Percentiles rank a stretch among this genome's conserved stretches.
phyloP scores from a whole-genome alignment of 2,888 invertebrate species.

The Megamerina dolium region DNA sequence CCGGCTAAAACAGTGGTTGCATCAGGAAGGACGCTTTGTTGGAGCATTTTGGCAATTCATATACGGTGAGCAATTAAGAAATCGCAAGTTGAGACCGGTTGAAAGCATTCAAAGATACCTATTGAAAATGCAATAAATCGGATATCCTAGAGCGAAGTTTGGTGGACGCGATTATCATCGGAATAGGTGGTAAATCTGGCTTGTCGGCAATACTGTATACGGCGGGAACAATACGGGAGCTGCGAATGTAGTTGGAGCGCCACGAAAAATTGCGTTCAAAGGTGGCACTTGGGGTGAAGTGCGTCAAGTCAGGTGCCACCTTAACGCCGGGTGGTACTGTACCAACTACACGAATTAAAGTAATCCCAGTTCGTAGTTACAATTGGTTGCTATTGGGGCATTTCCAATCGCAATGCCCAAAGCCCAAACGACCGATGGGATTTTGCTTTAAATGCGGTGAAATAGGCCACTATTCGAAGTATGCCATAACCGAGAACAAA shows the following conservation, averaged over 20 bases:
- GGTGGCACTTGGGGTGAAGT: background rate
- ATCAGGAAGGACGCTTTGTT: no score
- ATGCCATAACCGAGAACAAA: no score
- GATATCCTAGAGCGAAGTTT: background rate
- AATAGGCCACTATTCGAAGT: constrained; percentile 5
- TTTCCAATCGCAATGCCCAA: background rate
- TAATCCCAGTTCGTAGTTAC: constrained; percentile 1
- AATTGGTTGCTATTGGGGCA: constrained; percentile 7
- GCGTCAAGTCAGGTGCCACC: background rate
- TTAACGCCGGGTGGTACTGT: no score
- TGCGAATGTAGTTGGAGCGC: background rate
- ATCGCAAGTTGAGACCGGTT: no score
- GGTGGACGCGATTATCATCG: background rate
- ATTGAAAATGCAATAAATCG: no score
- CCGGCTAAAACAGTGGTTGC: no score
- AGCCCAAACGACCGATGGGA: constrained; percentile 3
- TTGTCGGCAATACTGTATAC: background rate
- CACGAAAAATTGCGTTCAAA: constrained; percentile 1
- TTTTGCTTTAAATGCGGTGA: constrained; percentile 3
- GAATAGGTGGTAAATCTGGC: background rate
- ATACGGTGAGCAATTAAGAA: no score
- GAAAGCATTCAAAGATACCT: no score
- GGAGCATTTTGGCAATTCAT: no score
- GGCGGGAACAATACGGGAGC: background rate
- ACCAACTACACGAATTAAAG: no score